Conservation (phyloP, 92 coral and sea anemone genomes). For the Parazoanthus atlanticus region DNA sequence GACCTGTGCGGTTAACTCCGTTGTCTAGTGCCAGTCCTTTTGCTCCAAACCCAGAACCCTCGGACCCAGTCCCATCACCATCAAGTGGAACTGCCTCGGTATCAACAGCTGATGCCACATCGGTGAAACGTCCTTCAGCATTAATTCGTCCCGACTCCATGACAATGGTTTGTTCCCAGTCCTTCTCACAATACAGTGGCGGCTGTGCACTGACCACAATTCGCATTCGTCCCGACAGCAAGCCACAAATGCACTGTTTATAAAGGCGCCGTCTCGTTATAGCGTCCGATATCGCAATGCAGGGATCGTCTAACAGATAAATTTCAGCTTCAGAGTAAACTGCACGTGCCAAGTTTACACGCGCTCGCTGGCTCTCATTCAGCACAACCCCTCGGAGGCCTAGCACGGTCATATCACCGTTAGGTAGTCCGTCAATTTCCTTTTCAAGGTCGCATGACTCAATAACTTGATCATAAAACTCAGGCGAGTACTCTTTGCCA, state of each 20-base stretch:
- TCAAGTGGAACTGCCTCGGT: slow-evolving; percentile 25
- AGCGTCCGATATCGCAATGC: slow-evolving; percentile 39
- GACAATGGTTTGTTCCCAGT: slow-evolving; percentile 38
- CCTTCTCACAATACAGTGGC: slow-evolving; percentile 34
- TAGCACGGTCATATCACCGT: slow-evolving; percentile 19
- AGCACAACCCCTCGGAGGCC: slow-evolving; percentile 11
- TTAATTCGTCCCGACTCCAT: slow-evolving; percentile 27
- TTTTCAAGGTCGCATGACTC: slow-evolving; percentile 25
- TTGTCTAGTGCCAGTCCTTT: slow-evolving; percentile 11
- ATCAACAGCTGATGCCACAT: slow-evolving; percentile 24
- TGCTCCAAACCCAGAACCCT: not conserved
- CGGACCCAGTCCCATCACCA: not conserved
- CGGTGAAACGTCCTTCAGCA: slow-evolving; percentile 14
- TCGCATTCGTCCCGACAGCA: slow-evolving; percentile 24
- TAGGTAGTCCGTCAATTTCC: slow-evolving; percentile 15
- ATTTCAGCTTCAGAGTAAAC: slow-evolving; percentile 32
- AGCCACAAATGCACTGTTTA: slow-evolving; percentile 34
- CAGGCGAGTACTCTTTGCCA: slow-evolving; percentile 22
- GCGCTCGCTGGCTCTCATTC: slow-evolving; percentile 26
- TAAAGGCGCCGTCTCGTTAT: slow-evolving; percentile 8
- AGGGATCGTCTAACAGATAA: slow-evolving; percentile 37
- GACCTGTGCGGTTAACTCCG: slow-evolving; percentile 1
- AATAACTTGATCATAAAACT: slow-evolving; percentile 16
- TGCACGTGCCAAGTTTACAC: slow-evolving; percentile 32
- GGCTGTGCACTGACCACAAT: slow-evolving; percentile 31